Conservation (phyloP, 1,140 invertebrate genomes). For the Platyscapa corneri region DNA sequence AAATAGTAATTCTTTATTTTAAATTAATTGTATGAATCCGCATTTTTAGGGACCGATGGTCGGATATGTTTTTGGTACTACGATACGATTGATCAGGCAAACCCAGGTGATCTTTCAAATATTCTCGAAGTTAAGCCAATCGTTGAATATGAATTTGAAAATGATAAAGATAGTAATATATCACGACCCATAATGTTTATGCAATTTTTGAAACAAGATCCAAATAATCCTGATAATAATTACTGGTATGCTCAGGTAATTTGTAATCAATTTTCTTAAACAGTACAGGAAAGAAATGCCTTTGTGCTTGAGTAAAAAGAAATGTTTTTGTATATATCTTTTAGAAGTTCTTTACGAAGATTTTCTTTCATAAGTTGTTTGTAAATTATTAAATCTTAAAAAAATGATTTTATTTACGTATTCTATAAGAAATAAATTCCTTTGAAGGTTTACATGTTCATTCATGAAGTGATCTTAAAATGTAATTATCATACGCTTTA, state of each 20-base stretch:
- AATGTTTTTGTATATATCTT: no score
- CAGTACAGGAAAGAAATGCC: no score
- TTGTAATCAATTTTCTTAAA: neutral
- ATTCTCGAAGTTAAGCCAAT: conserved; percentile 89
- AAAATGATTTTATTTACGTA: no score
- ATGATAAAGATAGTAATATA: conserved; percentile 58
- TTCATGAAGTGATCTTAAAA: no score
- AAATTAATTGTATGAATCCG: neutral
- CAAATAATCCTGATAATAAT: conserved; percentile 68
- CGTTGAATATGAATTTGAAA: conserved; percentile 80
- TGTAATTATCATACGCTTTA: no score
- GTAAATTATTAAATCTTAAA: no score
- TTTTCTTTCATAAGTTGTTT: no score
- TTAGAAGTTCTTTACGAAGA: no score
- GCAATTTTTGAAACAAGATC: conserved; percentile 75
- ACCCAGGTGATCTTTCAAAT: conserved; percentile 84
- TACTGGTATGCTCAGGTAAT: conserved; percentile 85
- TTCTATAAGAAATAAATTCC: no score
- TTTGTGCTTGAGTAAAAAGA: no score
- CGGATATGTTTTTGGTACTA: conserved; percentile 91
- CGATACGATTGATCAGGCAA: conserved; percentile 87
- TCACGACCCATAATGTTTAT: conserved; percentile 72
- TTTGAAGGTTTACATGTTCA: no score
- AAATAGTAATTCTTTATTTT: neutral
- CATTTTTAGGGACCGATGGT: conserved; percentile 81